Evolutionary conservation across 2,797 vertebrate species (phyloP), one percentile per base, ranked within the genome.

Genomic region (Echeneis naucrates): DNA sequence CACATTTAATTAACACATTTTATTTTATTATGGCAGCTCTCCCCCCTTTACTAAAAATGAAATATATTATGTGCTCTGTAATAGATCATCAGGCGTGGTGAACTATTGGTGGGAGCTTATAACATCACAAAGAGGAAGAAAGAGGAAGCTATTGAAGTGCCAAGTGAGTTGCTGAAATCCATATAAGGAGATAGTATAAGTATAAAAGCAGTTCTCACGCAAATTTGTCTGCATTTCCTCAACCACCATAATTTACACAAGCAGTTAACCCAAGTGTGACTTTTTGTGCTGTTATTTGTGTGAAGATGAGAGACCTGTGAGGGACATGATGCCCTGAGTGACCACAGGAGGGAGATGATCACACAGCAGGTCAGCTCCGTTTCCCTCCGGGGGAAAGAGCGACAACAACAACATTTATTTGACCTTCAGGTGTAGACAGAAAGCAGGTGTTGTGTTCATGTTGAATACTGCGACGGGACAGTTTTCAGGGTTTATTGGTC

Each of bases 301-400:
- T 19, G 51, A 33, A 23, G n/a, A n/a, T n/a, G n/a, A n/a, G n/a
- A n/a, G n/a, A n/a, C n/a, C n/a, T n/a, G n/a, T n/a, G n/a, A n/a
- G n/a, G n/a, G n/a, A 12, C 69, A 72, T 65, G 13, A 60, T 38
- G 24, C 51, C 30, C 27, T 2, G 1, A 50, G 16, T 10, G 32
- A 17, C 73, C 81, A 75, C 81, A 67, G 2, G 81, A 65, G 63
- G 80, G 84, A 59, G 63, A 71, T 47, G 30, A 50, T 54, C 21
- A 63, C 59, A 50, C 51, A 73, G 4, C 1, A 59, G 52, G 26
- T 5, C 0, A 44, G 32, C 6, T 37, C 19, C 44, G 59, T 5
- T 14, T 7, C 45, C 4, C 8, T 50, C 56, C 61, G 14, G 16
- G n/a, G 23, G 30, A 66, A 52, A 52, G 33, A n/a, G n/a, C n/a